Percentiles rank a stretch among this genome's conserved stretches.
phyloP scores from a whole-genome alignment of 1,140 invertebrate species.

The Cydia amplana region DNA sequence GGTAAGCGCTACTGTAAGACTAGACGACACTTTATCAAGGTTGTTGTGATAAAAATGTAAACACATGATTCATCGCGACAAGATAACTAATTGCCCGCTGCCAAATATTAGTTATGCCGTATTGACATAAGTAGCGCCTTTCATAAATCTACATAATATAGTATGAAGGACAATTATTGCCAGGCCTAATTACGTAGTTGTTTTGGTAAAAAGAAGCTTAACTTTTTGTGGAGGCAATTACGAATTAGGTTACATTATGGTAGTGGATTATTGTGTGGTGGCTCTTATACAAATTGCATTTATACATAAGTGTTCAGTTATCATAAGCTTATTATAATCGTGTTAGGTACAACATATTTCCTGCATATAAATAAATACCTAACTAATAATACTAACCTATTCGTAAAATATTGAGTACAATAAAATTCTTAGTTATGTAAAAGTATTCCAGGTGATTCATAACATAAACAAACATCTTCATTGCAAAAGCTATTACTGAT shows the following conservation, averaged over 20 bases:
- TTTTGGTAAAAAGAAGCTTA: background rate
- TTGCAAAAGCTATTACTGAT: constrained; percentile 2
- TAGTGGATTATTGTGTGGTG: background rate
- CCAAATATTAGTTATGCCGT: background rate
- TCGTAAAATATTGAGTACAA: background rate
- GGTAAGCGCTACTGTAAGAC: constrained; percentile 18
- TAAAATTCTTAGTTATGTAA: background rate
- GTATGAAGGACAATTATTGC: constrained; percentile 20
- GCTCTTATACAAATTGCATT: background rate
- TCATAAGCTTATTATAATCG: background rate
- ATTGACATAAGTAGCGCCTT: constrained; percentile 24
- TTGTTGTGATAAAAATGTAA: constrained; percentile 8
- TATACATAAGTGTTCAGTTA: constrained; percentile 1
- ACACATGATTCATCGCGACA: background rate
- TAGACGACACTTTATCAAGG: background rate
- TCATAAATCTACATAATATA: background rate
- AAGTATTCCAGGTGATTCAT: constrained; percentile 2
- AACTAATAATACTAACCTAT: background rate
- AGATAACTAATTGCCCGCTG: background rate
- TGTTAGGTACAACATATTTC: background rate
- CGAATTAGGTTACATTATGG: background rate
- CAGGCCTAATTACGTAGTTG: constrained; percentile 15
- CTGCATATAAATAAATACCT: constrained; percentile 2
- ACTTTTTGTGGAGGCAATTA: constrained; percentile 5
- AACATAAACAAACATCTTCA: constrained; percentile 13